These are phyloP conservation scores for Hippocampus abdominalis DNA, from an alignment of 2,113 vertebrate genomes.

Conservation along the genomic window DNA sequence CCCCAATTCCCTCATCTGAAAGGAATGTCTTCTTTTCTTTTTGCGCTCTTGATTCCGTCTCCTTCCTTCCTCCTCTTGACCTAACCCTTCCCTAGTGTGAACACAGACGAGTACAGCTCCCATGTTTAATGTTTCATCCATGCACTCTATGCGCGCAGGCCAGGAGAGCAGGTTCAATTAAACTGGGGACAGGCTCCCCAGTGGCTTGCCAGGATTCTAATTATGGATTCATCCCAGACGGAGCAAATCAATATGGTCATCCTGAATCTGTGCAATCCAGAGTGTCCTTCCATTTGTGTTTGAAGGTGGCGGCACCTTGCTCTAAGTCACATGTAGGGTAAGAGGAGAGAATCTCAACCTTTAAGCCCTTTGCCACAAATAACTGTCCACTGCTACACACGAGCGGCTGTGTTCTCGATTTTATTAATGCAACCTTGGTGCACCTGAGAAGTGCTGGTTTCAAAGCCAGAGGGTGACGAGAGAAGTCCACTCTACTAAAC, in stretches of 20 bases:
- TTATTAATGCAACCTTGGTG: slow-evolving; percentile 61
- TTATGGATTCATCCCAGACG: slow-evolving; percentile 72
- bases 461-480: slow-evolving; percentile 36
- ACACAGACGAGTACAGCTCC: slow-evolving; percentile 10
- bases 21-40: slow-evolving; percentile 16
- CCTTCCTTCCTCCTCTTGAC: slow-evolving; percentile 9
- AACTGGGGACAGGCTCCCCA: slow-evolving; percentile 61
- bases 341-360: slow-evolving; percentile 26
- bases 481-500: slow-evolving; percentile 51
- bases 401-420: slow-evolving; percentile 45
- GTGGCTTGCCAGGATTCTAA: slow-evolving; percentile 59
- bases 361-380: slow-evolving; percentile 31
- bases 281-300: slow-evolving; percentile 62
- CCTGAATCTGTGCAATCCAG: slow-evolving; percentile 51
- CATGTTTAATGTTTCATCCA: slow-evolving; percentile 48
- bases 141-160: slow-evolving; percentile 42
- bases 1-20: slow-evolving; percentile 5
- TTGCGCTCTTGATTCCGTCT: slow-evolving; percentile 23
- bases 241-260: slow-evolving; percentile 66
- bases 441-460: slow-evolving; percentile 47
- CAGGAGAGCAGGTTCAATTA: slow-evolving; percentile 62
- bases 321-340: slow-evolving; percentile 25
- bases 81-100: slow-evolving; percentile 1
- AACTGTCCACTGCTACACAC: slow-evolving; percentile 15
- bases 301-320: slow-evolving; percentile 36